Conservation (phyloP, 2,113 vertebrate species). For the Climacteris rufus region DNA sequence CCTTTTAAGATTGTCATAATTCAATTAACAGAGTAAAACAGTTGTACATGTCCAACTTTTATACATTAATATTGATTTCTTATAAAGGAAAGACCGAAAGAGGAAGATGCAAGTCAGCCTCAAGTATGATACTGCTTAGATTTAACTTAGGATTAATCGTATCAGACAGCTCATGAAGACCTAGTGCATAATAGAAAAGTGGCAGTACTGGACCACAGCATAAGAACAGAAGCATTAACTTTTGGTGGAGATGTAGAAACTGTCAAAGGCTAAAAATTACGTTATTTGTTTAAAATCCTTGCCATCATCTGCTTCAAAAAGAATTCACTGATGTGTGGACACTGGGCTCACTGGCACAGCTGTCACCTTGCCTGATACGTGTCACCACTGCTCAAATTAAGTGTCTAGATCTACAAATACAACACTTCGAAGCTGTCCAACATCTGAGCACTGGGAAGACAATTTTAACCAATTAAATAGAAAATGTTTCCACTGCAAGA, state of each 20-base stretch:
- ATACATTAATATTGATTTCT: constrained; percentile 2
- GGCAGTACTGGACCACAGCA: background rate
- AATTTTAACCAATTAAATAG: background rate
- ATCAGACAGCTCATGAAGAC: background rate
- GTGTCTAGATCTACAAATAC: background rate
- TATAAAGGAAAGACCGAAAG: constrained; percentile 14
- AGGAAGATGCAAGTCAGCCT: background rate
- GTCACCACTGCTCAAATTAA: background rate
- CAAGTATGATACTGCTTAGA: background rate
- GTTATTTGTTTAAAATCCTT: constrained; percentile 16
- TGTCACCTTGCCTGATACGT: background rate
- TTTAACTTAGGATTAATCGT: background rate
- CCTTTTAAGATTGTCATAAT: background rate
- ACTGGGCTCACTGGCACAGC: background rate
- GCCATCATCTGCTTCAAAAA: background rate
- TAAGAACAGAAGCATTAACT: background rate
- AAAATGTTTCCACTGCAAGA: background rate
- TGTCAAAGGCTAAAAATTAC: constrained; percentile 3
- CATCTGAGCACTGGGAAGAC: background rate
- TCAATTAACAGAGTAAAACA: constrained; percentile 17
- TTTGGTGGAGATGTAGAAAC: background rate
- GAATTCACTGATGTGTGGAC: background rate
- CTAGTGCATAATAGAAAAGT: background rate
- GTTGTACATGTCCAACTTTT: constrained; percentile 3
- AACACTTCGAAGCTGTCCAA: background rate